Base-by-base conservation (phyloP, 1,140 invertebrate genomes). In the Drosophila bocki region DNA sequence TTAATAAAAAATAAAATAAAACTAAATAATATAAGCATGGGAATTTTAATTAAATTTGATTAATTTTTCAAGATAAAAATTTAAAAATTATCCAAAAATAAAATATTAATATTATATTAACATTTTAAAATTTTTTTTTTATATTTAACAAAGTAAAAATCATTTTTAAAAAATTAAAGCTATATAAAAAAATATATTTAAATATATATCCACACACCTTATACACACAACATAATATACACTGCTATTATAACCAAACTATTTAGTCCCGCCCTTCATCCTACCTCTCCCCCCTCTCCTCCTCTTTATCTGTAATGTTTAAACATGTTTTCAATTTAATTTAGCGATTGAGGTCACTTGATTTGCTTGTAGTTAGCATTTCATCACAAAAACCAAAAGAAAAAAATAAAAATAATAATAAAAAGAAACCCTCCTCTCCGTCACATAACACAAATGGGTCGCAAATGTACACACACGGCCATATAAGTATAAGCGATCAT, bases 321-420 rank as follows among this genome's bases (percentile, higher is more conserved):
- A 75, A 58, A 50, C 69, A 54, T 78, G 59, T 62, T 82, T 87
- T 84, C 84, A 80, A 80, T 88, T 84, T 71, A 88, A 88, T 78
- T 74, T 80, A 69, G 68, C 83, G 83, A 87, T 87, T 87, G 85
- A 87, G 83, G 84, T 87, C 84, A 88, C 70, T 88, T 83, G 83
- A 84, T 87, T 86, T 69, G 80, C 80, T 86, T 63, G 56, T 62
- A 75, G 82, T 71, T 51, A 64, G 47, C 54, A 63, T 79, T 83
- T 83, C 80, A 59, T 75, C 77, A 64, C 56, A 32, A 50, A 32
- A 42, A 26, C 11, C 6, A 39, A 22, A 35, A 13, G 13, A 37
- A 11, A 39, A 17, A 29, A 37, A 11, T 29, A 17, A 29, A 57
- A 42, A 19, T 29, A 5, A 29, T 22, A 29, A 29, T 29, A 45